Conservation (phyloP, 2,113 vertebrate genomes). For the Ranitomeya variabilis region DNA sequence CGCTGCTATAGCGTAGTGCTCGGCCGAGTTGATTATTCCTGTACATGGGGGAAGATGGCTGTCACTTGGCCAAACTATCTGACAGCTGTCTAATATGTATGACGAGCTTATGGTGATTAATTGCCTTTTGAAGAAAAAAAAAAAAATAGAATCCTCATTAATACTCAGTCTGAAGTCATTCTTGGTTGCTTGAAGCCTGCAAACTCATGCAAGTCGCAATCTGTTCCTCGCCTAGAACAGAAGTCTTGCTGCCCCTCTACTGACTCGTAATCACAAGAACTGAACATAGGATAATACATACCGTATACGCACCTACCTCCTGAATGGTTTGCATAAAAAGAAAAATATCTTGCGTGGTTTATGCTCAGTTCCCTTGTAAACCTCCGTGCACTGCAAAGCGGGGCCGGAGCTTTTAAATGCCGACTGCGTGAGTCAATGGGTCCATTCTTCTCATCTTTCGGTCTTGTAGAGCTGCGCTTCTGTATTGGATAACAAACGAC, state of each 20-base stretch:
- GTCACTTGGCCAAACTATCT: no score
- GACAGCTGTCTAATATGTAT: no score
- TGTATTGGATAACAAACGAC: constrained; percentile 50
- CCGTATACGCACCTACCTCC: background rate
- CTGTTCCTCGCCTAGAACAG: background rate
- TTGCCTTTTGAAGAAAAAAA: no score
- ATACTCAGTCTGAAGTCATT: no score
- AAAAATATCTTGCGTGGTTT: background rate
- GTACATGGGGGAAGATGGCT: no score
- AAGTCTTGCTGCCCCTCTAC: background rate
- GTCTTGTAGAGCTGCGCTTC: constrained; percentile 8
- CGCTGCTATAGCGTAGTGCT: no score
- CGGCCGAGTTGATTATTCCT: no score
- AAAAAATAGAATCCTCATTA: no score
- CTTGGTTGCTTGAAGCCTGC: no score
- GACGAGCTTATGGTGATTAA: no score
- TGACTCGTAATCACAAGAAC: background rate
- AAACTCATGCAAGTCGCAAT: background rate
- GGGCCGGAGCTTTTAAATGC: background rate
- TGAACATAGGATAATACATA: background rate
- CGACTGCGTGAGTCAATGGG: constrained; percentile 35
- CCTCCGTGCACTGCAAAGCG: constrained; percentile 11
- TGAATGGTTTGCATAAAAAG: background rate
- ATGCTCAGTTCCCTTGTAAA: background rate
- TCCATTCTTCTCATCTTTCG: constrained; percentile 32